These are phyloP conservation scores for Camponotus pennsylvanicus DNA, from an alignment of 1,140 invertebrate genomes.

Conservation along the genomic window DNA sequence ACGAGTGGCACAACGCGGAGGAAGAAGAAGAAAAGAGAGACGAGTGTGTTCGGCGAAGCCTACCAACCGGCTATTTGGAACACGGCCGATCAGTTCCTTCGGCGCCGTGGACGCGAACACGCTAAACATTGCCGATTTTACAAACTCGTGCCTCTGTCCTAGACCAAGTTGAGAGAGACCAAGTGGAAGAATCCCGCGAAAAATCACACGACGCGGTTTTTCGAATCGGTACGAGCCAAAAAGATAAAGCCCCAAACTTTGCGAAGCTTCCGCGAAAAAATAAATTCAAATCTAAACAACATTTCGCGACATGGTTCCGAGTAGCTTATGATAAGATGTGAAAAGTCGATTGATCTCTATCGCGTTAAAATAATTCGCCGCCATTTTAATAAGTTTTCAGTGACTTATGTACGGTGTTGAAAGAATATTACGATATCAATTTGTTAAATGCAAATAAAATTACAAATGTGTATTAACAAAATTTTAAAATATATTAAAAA, in stretches of 20 bases:
- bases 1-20: conserved; percentile 63
- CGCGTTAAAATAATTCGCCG: background rate
- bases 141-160: conserved; percentile 19
- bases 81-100: conserved; percentile 81
- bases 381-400: conserved; percentile 32
- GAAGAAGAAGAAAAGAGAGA: conserved; percentile 79
- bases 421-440: background rate
- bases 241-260: background rate
- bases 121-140: conserved; percentile 61
- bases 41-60: conserved; percentile 78
- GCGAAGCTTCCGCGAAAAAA: background rate
- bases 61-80: conserved; percentile 78
- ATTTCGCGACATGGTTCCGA: background rate
- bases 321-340: conserved; percentile 32
- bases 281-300: background rate
- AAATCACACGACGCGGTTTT: conserved; percentile 8
- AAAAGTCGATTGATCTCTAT: background rate
- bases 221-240: conserved; percentile 1
- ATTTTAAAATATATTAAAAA: background rate
- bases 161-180: background rate
- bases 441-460: background rate
- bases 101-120: conserved; percentile 78
- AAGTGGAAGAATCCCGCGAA: conserved; percentile 17
- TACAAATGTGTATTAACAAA: background rate
- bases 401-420: background rate